Base-by-base conservation (phyloP, 64 coral and sea anemone genomes). In the Pachyseris speciosa region DNA sequence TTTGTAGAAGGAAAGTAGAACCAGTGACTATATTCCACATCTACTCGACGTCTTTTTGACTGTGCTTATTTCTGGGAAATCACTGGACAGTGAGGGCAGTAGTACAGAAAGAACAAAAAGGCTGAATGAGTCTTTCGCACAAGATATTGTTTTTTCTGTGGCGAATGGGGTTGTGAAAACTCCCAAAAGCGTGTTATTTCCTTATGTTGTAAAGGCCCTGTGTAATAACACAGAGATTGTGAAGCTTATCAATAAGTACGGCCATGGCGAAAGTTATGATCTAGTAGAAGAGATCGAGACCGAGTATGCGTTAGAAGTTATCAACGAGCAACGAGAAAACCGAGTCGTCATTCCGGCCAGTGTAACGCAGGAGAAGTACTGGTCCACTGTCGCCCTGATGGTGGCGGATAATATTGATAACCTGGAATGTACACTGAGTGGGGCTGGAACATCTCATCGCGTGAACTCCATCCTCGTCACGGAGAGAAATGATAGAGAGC, bases 381-480 rank as follows among this genome's bases (percentile, higher is more conserved):
- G 10, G 7, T 31, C 83, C 31, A 38, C 71, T 45, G 45, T 86
- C n/a, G 91, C 72, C 33, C 70, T 93, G 27, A 93, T 87, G 85
- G 48, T 81, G 55, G 85, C 74, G 33, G 80, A 91, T 71, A 95
- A 91, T 38, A 91, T 74, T 83, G 88, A 95, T 63, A 95, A 53
- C 83, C 66, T 87, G 74, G 76, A 89, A 78, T 84, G 75, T 47
- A 89, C 92, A 11, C 9, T 79, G 16, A 85, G 44, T 64, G 83
- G 87, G 37, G 61, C 88, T 7, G 93, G 93, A 55, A 94, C 78
- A 6, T 94, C 43, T 1, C 71, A 83, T 69, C 74, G 94, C n/a
- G 88, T 91, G 43, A 95, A 95, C 76, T 91, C 88, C 11, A 95
- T 95, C 16, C 83, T 95, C 22, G 51, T 91, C 50, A 17, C 87